Base-by-base conservation (phyloP, 2,113 vertebrate species). In the Bos javanicus region DNA sequence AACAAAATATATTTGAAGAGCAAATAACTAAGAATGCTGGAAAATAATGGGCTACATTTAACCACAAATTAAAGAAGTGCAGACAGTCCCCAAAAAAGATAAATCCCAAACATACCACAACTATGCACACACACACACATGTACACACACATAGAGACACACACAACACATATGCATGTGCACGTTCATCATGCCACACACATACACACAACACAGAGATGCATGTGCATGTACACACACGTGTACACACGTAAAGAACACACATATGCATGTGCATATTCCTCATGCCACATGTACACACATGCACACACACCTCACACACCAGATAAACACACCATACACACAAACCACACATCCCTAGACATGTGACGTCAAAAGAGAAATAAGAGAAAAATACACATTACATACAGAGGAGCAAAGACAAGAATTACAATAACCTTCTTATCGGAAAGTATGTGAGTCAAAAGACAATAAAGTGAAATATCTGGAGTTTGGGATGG, bases 201-300 rank as follows among this genome's bases (percentile, higher is more conserved):
- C 30, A n/a, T 30, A 28, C 8, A 23, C 19, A 71, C 56, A 56
- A 2, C 15, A 64, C 19, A 11, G 14, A 26, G 21, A 85, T 13
- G 36, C 14, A 36, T 23, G 26, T 30, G 43, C 46, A 10, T 0
- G 0, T 21, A 30, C 1, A 16, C 43, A 80, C 43, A 9, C 0
- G 0, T 7, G 13, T 19, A 21, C 64, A 36, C 64, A 71, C 9
- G 36, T 10, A n/a, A 0, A 57, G n/a, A 71, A 36, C n/a, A 71
- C n/a, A 36, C n/a, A 36, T 71, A 5, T 36, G 17, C 64, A 36
- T 21, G 19, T 3, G 5, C n/a, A 6, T 23, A 36, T 36, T 36
- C 67, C 10, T 23, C 67, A 39, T 6, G 5, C 67, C n/a, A 71
- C n/a, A 71, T 17, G 14, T 5, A 30, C 8, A 48, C 46, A 23